Base-by-base conservation (phyloP, 2,888 invertebrate genomes). In the Chrysina gloriosa region DNA sequence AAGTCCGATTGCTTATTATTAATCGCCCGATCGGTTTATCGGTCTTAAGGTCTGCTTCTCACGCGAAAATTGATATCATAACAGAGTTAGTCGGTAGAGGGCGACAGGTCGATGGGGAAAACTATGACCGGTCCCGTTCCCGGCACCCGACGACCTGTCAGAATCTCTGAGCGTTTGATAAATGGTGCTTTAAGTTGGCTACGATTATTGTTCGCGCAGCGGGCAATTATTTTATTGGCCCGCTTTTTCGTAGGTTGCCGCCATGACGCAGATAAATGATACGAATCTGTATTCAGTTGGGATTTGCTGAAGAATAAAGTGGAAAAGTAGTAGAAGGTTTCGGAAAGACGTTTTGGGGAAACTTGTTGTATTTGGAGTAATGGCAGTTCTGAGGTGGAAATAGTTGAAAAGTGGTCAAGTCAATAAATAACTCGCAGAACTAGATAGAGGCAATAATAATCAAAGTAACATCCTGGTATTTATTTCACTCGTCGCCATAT, bases 1-100 rank as follows among this genome's bases (percentile, higher is more conserved):
- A 45, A 45, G 19, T 45, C 45, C 45, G 21, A 45, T 21, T 45
- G 80, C 79, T 80, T 80, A 78, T 79, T 79, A 80, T 80, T 80
- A 80, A 80, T 80, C 80, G 77, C 76, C 75, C 72, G 75, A 78
- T 79, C 77, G 77, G 79, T 77, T 78, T 78, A 77, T 75, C 74
- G 78, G 76, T 71, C 71, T 70, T 71, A 71, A 75, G 74, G 73
- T 74, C 72, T 70, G 42, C 29, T 70, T 36, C 63, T 56, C 71
- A 65, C 52, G 39, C 68, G 70, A 70, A 76, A 77, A 76, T 75
- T 76, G 75, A 76, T 75, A 72, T 68, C 64, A 36, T 14, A n/a
- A 2, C 74, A 71, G 71, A 75, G 74, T 72, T 71, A 70, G 74
- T 71, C 71, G 72, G 14, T 52, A 6, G 11, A 29, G 61, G 64